Evolutionary conservation across 1,140 invertebrate species (phyloP), one percentile per base, ranked within the genome.

Genomic region (Nomia melanderi): DNA sequence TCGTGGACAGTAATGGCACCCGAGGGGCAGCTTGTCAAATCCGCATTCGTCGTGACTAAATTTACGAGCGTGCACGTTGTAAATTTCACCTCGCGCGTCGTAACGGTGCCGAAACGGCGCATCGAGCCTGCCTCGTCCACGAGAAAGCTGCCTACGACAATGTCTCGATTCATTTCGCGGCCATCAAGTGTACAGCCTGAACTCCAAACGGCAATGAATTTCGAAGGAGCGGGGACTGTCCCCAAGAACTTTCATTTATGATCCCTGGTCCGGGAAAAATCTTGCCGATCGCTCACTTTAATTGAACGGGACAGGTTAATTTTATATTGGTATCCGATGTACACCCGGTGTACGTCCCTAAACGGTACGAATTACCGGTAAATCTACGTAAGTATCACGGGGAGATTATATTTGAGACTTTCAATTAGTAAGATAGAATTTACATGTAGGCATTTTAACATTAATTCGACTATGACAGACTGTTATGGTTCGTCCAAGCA

Each of bases 61-160:
- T 87, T 87, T 87, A 87, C 63, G 81, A 73, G 33, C 41, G 31
- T 62, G 59, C 44, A 33, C 64, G 44, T 14, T 83, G 76, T 36
- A 84, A 84, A 84, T 84, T 84, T 84, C 83, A 83, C 83, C 70
- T 79, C 41, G 50, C 17, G 25, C 50, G n/a, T 76, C 56, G 69
- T 47, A 65, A 74, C 65, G 59, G 64, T 81, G 56, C 77, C 82
- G 67, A 83, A 84, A 84, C 62, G 59, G 82, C 66, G 56, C 82
- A 69, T 27, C 67, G 82, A 83, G 82, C 71, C 67, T 50, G 63
- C 39, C 29, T 36, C 31, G 64, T 33, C 56, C 27, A 67, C 77
- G 79, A 76, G 79, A 85, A 85, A 85, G 82, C 75, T 78, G 33
- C 29, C 77, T 63, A 36, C 54, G 72, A 74, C 81, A 72, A 79